Base-by-base conservation (phyloP, 1,140 invertebrate species). In the Scylla paramamosain region DNA sequence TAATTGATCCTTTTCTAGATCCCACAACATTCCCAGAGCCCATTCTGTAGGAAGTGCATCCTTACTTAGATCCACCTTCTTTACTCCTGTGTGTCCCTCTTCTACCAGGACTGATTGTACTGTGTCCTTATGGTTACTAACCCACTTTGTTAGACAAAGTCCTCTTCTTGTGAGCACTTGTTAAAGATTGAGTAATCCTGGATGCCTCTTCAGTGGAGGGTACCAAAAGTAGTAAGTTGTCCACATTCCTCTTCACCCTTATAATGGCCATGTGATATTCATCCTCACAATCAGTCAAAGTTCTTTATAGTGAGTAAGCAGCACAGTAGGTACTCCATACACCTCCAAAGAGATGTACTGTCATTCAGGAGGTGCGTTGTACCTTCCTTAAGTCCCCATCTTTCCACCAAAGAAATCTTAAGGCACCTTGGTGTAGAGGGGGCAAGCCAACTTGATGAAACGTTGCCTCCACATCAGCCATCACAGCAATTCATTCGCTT, bases 381-480 rank as follows among this genome's bases (percentile, higher is more conserved):
- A 20, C 29, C 32, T 4, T 83, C n/a, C 20, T 6, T 83, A 14
- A 45, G 82, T 45, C 14, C 25, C 83, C 39, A 14, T 93, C 39
- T 20, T 83, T 39, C 25, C 29, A 93, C 91, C 67, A 83, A 4
- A 93, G 59, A 46, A 93, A 84, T 4, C 92, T 45, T 25, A 93
- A 59, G 0, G 46, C 32, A 20, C 84, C 92, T 31, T 77, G 46
- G 92, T 93, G 59, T 25, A 84, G 0, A n/a, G 77, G 92, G 10
- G 39, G 32, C 20, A 83, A 39, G 25, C 29, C 7, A 10, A 84
- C 29, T n/a, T 83, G 67, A 29, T 84, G 92, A 39, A 83, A 93
- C 90, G 84, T 93, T 16, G 20, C 29, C 77, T 93, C 67, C 25
- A 84, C 16, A 48, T 93, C 92, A 1, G 92, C 67, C 92, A 83